Evolutionary conservation across 2,113 vertebrate genomes (phyloP).

Genomic region (Numida meleagris): DNA sequence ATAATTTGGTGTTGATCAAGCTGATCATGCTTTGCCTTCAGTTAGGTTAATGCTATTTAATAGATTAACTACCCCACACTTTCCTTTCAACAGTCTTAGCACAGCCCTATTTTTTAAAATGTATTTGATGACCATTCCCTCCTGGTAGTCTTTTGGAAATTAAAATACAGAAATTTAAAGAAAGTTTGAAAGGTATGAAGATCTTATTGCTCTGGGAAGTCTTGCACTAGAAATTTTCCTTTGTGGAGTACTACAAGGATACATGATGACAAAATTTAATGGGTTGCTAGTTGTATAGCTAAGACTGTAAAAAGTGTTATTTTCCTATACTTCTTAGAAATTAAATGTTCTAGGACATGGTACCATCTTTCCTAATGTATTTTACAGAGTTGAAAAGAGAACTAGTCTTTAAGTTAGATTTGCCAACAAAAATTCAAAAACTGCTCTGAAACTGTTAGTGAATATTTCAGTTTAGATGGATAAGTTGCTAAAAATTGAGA

Average conservation of each 20-base stretch:
- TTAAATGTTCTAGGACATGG: not conserved
- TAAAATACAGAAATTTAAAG: not conserved
- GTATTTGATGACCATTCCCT: not conserved
- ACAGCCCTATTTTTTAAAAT: not conserved
- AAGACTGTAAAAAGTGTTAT: not conserved
- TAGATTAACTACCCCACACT: not conserved
- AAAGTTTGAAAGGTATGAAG: not conserved
- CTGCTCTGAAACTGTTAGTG: not conserved
- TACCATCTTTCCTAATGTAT: not conserved
- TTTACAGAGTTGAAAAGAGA: not conserved
- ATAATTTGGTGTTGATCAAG: slow-evolving; percentile 45
- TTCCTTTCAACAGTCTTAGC: not conserved
- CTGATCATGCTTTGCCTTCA: slow-evolving; percentile 43
- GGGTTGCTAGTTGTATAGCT: not conserved
- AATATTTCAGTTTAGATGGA: not conserved
- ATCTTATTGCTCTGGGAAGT: not conserved
- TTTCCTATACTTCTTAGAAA: not conserved
- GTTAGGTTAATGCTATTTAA: slow-evolving; percentile 33
- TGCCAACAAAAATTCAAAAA: not conserved
- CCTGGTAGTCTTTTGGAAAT: not conserved
- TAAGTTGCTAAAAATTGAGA: not conserved
- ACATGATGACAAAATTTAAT: not conserved
- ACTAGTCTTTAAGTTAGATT: not conserved
- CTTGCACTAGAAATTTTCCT: not conserved
- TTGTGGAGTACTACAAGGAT: not conserved